phyloP scores from a whole-genome alignment of 2,113 vertebrate genomes.

The Glareola pratincola region DNA sequence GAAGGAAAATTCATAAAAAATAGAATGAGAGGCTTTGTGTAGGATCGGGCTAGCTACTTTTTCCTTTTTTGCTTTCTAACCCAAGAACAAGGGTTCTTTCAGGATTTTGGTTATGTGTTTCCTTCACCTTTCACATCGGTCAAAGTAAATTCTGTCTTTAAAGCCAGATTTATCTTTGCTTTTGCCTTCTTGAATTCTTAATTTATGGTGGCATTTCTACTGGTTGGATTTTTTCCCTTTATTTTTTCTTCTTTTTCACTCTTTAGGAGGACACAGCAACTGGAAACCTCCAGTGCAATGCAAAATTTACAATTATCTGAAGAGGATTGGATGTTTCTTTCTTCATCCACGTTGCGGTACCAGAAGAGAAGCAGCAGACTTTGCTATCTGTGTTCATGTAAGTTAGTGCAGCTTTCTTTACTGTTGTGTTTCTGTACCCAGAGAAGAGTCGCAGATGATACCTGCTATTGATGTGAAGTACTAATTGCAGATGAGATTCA shows the following conservation, averaged over 20 bases:
- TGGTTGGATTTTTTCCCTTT: background rate
- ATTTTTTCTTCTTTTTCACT: background rate
- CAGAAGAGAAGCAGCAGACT: slow-evolving; percentile 81
- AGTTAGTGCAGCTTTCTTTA: background rate
- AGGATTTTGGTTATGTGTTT: background rate
- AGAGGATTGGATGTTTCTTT: slow-evolving; percentile 82
- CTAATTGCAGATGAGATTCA: background rate
- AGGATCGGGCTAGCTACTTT: background rate
- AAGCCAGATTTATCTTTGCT: background rate
- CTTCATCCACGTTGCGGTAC: slow-evolving; percentile 80
- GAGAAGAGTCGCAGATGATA: background rate
- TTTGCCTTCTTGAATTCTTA: background rate
- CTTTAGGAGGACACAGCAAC: slow-evolving; percentile 71
- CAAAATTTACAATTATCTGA: slow-evolving; percentile 78
- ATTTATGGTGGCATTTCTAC: background rate
- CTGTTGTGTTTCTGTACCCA: background rate
- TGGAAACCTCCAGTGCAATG: slow-evolving; percentile 81
- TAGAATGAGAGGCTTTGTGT: background rate
- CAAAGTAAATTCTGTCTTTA: background rate
- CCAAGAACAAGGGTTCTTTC: background rate
- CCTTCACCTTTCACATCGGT: background rate
- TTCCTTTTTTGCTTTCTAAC: background rate
- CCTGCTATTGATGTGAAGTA: background rate
- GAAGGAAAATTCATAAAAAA: background rate
- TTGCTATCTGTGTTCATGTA: slow-evolving; percentile 83